Percentiles rank a stretch among this genome's conserved stretches.
Conservation (phyloP, 2,113 vertebrate species). For the Neolamprologus caudopunctatus region DNA sequence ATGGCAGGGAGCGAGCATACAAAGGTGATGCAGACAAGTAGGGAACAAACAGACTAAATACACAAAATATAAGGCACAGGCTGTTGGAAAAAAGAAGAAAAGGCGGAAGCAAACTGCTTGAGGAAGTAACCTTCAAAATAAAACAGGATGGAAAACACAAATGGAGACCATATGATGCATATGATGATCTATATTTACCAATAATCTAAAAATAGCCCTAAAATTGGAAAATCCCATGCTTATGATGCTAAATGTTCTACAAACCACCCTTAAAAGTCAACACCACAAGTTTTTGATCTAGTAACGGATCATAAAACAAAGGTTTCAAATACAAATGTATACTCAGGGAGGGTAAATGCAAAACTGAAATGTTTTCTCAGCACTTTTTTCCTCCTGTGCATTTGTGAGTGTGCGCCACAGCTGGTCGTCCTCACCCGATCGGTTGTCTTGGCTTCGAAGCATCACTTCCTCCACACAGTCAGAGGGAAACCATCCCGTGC, state of each 20-base stretch:
- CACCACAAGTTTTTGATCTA: accelerated
- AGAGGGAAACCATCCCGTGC: constrained; percentile 89
- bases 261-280: background rate
- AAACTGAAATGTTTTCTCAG: background rate
- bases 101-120: accelerated
- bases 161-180: accelerated
- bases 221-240: accelerated
- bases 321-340: background rate
- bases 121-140: background rate
- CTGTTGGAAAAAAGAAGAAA: background rate
- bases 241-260: background rate
- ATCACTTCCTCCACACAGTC: constrained; percentile 89
- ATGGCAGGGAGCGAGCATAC: background rate
- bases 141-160: background rate
- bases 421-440: constrained; percentile 72
- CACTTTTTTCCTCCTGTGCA: background rate
- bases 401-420: background rate
- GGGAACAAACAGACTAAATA: background rate
- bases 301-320: background rate
- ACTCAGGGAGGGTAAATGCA: background rate
- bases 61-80: background rate
- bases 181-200: accelerated
- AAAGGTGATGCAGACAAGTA: background rate
- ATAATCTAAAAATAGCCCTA: background rate
- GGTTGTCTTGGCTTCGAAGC: constrained; percentile 79